Conservation (phyloP, 2,888 invertebrate species). For the Dysmachus trigonus region DNA sequence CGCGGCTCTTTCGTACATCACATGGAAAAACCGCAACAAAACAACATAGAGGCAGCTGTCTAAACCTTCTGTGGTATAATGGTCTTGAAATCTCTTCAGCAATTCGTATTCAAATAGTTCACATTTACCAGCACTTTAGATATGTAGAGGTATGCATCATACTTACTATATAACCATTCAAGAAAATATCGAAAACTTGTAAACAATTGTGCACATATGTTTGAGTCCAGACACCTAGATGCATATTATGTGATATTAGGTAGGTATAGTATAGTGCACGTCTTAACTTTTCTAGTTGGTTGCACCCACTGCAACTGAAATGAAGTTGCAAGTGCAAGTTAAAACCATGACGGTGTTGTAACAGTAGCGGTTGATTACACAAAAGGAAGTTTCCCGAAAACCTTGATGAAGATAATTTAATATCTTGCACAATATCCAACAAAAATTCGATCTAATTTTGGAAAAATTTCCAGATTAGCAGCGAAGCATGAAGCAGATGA, state of each 20-base stretch:
- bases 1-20: not conserved
- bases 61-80: not conserved
- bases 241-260: too few species aligned
- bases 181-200: not conserved
- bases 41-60: not conserved
- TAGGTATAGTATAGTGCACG: not conserved
- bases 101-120: not conserved
- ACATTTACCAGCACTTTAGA: not conserved
- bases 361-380: not conserved
- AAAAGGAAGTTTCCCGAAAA: not conserved
- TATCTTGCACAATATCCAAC: not conserved
- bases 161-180: not conserved
- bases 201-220: not conserved
- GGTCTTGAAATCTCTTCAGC: not conserved
- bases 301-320: not conserved
- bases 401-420: not conserved
- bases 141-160: too few species aligned
- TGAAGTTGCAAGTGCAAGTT: not conserved
- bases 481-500: not conserved
- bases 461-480: not conserved
- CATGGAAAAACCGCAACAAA: not conserved
- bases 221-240: not conserved
- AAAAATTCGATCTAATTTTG: not conserved
- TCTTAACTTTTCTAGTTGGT: not conserved
- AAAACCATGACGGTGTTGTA: not conserved